phyloP scores from a whole-genome alignment of 2,888 invertebrate species.

The Lordiphosa andalusiaca region DNA sequence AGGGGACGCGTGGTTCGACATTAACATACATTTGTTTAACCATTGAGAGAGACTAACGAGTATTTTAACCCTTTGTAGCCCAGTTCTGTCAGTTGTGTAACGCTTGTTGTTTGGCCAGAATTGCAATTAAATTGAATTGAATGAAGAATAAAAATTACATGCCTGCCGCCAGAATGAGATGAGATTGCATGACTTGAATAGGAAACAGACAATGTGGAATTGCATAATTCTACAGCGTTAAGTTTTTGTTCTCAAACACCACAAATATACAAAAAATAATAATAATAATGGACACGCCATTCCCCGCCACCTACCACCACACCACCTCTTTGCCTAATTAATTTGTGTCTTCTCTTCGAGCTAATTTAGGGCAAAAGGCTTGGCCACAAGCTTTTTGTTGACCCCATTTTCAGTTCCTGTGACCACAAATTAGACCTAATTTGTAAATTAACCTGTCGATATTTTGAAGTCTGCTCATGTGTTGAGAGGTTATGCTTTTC shows the following conservation, averaged over 20 bases:
- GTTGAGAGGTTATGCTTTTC: neutral
- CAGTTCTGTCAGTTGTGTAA: neutral
- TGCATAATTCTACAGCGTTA: conserved; percentile 5
- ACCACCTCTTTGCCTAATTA: conserved; percentile 17
- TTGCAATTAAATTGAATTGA: too few species aligned
- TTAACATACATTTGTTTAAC: conserved; percentile 38
- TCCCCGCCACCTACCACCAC: neutral
- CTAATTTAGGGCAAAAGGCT: conserved; percentile 17
- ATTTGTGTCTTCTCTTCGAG: conserved; percentile 10
- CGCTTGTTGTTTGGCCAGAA: too few species aligned
- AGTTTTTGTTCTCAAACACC: conserved; percentile 25
- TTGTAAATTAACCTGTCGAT: conserved; percentile 36
- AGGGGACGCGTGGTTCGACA: conserved; percentile 26
- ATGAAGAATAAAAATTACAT: too few species aligned
- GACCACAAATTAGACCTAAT: conserved; percentile 45
- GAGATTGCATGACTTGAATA: conserved; percentile 27
- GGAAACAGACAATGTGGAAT: conserved; percentile 18
- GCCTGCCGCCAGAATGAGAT: conserved; percentile 10
- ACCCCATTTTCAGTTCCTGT: conserved; percentile 35
- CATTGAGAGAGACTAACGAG: conserved; percentile 8
- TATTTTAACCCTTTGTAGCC: conserved; percentile 25
- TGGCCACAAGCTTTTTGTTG: conserved; percentile 33
- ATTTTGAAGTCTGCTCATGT: conserved; percentile 6
- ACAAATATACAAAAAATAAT: neutral
- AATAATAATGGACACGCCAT: neutral